A percentile compares a stretch with the other conserved stretches of the same genome.
These are phyloP conservation scores for Acleris sparsana DNA, from an alignment of 2,888 invertebrate genomes.

Conservation along the genomic window DNA sequence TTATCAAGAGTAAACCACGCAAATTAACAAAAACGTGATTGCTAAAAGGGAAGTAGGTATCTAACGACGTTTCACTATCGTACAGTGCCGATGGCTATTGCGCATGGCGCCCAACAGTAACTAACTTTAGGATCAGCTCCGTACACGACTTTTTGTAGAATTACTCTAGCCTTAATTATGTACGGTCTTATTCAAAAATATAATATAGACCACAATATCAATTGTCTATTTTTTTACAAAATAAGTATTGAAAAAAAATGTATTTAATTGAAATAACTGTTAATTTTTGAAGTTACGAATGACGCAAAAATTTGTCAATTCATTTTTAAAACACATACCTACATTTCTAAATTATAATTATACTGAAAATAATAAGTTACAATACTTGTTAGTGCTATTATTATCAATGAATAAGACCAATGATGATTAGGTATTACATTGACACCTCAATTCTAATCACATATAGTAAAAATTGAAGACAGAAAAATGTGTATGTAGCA, in stretches of 20 bases:
- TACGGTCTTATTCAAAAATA: conserved; percentile 17
- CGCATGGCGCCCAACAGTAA: conserved; percentile 2
- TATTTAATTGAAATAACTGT: too few relatives aligned
- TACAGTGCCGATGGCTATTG: not conserved
- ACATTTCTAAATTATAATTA: not conserved
- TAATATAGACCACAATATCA: too few relatives aligned
- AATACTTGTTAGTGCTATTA: not conserved
- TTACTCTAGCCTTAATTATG: conserved; percentile 5
- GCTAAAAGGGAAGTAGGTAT: conserved; percentile 2
- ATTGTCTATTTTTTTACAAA: not conserved
- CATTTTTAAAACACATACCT: not conserved
- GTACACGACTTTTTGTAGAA: not conserved
- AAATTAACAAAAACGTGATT: conserved; percentile 5
- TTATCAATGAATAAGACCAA: conserved; percentile 3
- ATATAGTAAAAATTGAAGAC: not conserved
- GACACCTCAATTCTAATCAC: not conserved
- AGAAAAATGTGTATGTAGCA: not conserved
- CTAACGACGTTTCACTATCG: not conserved
- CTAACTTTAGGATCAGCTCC: not conserved
- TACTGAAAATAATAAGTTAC: too few relatives aligned
- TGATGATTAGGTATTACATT: conserved; percentile 9
- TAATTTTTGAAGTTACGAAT: too few relatives aligned
- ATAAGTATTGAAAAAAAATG: not conserved
- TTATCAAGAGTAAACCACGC: conserved; percentile 14
- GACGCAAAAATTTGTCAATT: too few relatives aligned